Evolutionary conservation across 2,888 invertebrate species (phyloP).

Genomic region (Sacculina carcini): DNA sequence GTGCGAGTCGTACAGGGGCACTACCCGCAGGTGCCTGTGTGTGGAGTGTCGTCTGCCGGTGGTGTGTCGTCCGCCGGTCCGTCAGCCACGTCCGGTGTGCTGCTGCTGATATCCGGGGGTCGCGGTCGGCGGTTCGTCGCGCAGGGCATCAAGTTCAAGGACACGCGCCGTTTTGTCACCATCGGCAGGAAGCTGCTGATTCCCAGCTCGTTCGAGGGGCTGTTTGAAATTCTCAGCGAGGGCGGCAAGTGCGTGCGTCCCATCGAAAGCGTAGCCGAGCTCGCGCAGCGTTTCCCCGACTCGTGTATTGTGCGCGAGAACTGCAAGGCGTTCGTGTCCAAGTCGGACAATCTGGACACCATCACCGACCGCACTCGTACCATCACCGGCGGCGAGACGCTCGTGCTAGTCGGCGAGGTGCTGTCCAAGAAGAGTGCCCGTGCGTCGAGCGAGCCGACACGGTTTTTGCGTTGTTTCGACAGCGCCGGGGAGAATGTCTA

Average conservation of each 20-base stretch:
- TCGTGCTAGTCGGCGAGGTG: constrained; percentile 47
- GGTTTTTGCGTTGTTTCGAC: constrained; percentile 65
- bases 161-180: constrained; percentile 42
- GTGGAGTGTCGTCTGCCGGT: constrained; percentile 63
- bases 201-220: constrained; percentile 68
- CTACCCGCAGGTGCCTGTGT: constrained; percentile 68
- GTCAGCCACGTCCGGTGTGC: constrained; percentile 61
- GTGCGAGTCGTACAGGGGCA: constrained; percentile 82
- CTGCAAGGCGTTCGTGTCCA: constrained; percentile 32
- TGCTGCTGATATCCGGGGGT: constrained; percentile 57
- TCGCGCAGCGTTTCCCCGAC: constrained; percentile 28
- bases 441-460: constrained; percentile 22
- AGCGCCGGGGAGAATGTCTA: constrained; percentile 55
- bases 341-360: constrained; percentile 15
- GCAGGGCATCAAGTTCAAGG: constrained; percentile 49
- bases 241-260: constrained; percentile 73
- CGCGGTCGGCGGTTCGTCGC: constrained; percentile 51
- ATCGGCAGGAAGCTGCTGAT: constrained; percentile 61
- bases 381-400: constrained; percentile 53
- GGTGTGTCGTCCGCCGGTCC: constrained; percentile 59
- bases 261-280: constrained; percentile 60
- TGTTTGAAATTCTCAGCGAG: constrained; percentile 77
- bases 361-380: constrained; percentile 27
- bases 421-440: constrained; percentile 14
- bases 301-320: constrained; percentile 47